Conservation (phyloP, 2,113 vertebrate species). For the Passerina amoena region DNA sequence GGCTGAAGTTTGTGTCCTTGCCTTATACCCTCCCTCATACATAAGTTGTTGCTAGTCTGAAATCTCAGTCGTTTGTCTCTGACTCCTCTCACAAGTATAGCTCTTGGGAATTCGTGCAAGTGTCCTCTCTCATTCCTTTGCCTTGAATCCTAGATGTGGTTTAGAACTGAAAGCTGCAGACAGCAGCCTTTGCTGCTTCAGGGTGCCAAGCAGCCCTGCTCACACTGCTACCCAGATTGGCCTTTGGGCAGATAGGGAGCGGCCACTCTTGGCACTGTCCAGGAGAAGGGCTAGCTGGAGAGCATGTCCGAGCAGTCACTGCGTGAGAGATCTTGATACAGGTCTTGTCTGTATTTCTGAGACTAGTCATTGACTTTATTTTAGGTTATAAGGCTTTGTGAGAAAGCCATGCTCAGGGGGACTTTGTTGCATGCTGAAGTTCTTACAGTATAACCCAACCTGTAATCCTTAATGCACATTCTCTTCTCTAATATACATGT, state of each 20-base stretch:
- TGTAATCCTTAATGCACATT: neutral
- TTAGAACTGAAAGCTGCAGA: neutral
- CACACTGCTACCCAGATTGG: neutral
- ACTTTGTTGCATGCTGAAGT: neutral
- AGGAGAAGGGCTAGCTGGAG: no score
- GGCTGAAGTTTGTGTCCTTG: no score
- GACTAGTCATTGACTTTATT: neutral
- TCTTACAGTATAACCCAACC: neutral
- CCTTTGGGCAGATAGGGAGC: neutral
- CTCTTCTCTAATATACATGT: neutral
- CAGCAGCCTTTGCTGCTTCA: neutral
- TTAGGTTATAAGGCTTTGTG: neutral
- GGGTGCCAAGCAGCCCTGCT: neutral
- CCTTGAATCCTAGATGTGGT: neutral
- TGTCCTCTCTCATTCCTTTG: neutral
- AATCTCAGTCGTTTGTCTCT: neutral
- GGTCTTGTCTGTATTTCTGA: neutral
- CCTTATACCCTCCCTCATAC: no score
- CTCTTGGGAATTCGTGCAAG: neutral
- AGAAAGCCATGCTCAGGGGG: neutral
- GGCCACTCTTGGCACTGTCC: rapidly evolving
- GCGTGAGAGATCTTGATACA: neutral
- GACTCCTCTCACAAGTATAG: neutral
- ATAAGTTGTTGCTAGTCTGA: no score
- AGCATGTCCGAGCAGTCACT: neutral